A percentile compares a stretch with the other conserved stretches of the same genome.
Evolutionary conservation across 2,888 invertebrate genomes (phyloP).

Genomic region (Leucania comma): DNA sequence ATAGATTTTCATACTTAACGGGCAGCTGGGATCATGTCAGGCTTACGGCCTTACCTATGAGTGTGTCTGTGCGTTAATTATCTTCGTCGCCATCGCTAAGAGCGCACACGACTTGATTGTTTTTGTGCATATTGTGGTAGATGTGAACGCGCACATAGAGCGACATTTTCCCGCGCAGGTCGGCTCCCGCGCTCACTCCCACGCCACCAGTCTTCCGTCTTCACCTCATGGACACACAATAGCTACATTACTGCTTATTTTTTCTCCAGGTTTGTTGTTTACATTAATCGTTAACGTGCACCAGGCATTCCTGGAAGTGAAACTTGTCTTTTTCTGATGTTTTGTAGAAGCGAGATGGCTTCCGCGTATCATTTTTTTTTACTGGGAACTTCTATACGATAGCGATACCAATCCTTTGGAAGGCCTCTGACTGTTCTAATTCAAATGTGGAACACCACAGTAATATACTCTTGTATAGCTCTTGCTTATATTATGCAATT

Average conservation of each 20-base stretch:
- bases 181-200: conserved; percentile 80
- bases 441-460: conserved; percentile 74
- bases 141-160: conserved; percentile 77
- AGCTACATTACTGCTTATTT: conserved; percentile 83
- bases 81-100: conserved; percentile 34
- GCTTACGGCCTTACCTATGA: conserved; percentile 26
- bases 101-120: conserved; percentile 48
- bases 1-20: conserved; percentile 60
- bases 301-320: conserved; percentile 85
- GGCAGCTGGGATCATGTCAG: conserved; percentile 48
- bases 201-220: conserved; percentile 84
- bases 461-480: not conserved
- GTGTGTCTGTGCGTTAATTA: conserved; percentile 51
- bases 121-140: conserved; percentile 65
- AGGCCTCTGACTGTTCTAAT: conserved; percentile 77
- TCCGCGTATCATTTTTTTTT: conserved; percentile 84
- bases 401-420: conserved; percentile 75
- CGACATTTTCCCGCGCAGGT: conserved; percentile 85
- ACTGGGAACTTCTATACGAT: conserved; percentile 66
- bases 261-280: conserved; percentile 82
- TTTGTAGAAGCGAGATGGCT: conserved; percentile 80
- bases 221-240: conserved; percentile 83
- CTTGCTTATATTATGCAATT: not conserved
- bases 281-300: conserved; percentile 81
- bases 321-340: conserved; percentile 81